These are phyloP conservation scores for Danionella dracula DNA, from an alignment of 2,797 vertebrate genomes.

Conservation along the genomic window DNA sequence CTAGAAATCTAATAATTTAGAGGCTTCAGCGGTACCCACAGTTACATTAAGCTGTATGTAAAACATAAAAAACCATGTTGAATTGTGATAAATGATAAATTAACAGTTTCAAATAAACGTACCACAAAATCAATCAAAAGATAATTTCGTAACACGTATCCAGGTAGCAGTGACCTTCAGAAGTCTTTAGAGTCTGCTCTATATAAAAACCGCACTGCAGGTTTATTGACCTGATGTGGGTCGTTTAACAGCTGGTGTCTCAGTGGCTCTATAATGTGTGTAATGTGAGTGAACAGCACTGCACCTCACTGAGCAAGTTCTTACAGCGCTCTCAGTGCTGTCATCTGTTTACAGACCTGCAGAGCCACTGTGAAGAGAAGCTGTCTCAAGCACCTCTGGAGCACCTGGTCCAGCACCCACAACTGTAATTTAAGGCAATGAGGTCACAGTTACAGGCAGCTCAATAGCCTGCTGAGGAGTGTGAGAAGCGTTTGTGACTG, in stretches of 20 bases:
- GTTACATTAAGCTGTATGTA: too few species aligned
- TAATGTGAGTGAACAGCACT: neutral
- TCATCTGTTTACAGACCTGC: constrained; percentile 11
- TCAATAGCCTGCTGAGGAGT: constrained; percentile 13
- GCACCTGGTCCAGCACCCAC: constrained; percentile 14
- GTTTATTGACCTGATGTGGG: constrained; percentile 4
- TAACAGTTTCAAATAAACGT: too few species aligned
- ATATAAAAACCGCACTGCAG: neutral
- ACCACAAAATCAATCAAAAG: too few species aligned
- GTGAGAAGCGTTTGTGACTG: neutral
- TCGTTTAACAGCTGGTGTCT: neutral
- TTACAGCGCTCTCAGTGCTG: neutral
- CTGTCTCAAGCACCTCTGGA: constrained; percentile 12
- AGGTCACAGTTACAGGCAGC: constrained; percentile 6
- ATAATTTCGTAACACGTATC: too few species aligned
- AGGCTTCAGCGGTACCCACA: too few species aligned
- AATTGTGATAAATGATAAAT: too few species aligned
- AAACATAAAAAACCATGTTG: too few species aligned
- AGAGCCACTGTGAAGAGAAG: constrained; percentile 12
- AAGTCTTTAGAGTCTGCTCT: too few species aligned
- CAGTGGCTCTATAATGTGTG: neutral
- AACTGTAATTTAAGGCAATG: constrained; percentile 28
- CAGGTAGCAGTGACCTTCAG: too few species aligned
- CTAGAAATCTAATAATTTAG: too few species aligned
- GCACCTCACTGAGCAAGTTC: neutral